Conservation (phyloP, 1,140 invertebrate species). For the Drosophila kikkawai region DNA sequence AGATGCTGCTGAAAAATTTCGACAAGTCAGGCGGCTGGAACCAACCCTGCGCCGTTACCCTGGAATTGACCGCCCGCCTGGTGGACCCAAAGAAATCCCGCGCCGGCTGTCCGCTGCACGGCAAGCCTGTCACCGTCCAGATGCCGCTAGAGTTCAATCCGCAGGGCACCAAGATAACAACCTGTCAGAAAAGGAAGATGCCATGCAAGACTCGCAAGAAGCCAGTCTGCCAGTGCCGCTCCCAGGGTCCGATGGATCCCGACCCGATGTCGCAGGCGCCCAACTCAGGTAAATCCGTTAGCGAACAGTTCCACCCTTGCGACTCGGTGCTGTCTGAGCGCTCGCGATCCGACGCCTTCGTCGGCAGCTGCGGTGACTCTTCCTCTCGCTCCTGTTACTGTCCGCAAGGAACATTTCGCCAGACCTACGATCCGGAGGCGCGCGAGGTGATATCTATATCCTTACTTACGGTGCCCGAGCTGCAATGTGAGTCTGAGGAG, state of each 20-base stretch:
- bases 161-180: constrained; percentile 30
- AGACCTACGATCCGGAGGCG: constrained; percentile 2
- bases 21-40: constrained; percentile 19
- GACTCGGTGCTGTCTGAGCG: neutral
- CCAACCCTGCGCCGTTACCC: constrained; percentile 36
- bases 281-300: constrained; percentile 28
- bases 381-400: neutral
- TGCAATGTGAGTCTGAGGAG: neutral
- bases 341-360: neutral
- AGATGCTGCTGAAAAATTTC: constrained; percentile 50
- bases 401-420: neutral
- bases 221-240: constrained; percentile 7
- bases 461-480: neutral
- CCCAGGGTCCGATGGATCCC: neutral
- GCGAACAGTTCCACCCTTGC: neutral
- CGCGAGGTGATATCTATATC: constrained; percentile 31
- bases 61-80: constrained; percentile 63
- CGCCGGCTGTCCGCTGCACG: constrained; percentile 10
- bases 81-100: constrained; percentile 8
- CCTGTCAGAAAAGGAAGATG: neutral
- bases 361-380: constrained; percentile 25
- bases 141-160: constrained; percentile 70
- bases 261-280: neutral
- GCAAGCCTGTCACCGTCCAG: constrained; percentile 60
- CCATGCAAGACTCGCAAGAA: neutral